Evolutionary conservation across 2,797 vertebrate genomes (phyloP).

Genomic region (Pseudomugil gertrudae): DNA sequence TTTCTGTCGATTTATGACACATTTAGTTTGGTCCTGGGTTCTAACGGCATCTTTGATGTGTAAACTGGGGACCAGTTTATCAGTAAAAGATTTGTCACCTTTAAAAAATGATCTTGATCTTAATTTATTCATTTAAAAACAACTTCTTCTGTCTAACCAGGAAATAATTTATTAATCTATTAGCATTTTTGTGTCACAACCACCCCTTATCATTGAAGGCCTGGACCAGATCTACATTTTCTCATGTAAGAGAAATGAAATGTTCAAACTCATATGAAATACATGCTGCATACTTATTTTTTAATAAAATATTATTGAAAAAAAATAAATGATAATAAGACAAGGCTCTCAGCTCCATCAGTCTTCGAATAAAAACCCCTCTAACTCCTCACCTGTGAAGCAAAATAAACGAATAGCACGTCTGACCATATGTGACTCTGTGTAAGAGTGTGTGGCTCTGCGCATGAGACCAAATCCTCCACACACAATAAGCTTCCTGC

Average conservation of each 20-base stretch:
- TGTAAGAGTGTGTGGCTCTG: conserved; percentile 37
- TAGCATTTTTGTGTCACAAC: not conserved
- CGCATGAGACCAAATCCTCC: conserved; percentile 64
- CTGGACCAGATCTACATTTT: not conserved
- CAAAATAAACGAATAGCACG: not conserved
- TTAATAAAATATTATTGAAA: too few relatives aligned
- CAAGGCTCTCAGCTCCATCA: too few relatives aligned
- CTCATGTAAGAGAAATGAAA: not conserved
- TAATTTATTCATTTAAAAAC: too few relatives aligned
- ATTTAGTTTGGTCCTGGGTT: too few relatives aligned
- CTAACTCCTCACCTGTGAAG: not conserved
- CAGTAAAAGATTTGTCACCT: too few relatives aligned
- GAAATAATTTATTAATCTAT: not conserved
- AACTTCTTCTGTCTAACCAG: not conserved
- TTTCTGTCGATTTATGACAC: too few relatives aligned
- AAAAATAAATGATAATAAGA: too few relatives aligned
- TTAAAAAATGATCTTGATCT: too few relatives aligned
- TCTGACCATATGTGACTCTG: conserved; percentile 11
- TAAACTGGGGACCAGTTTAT: too few relatives aligned
- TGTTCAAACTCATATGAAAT: not conserved
- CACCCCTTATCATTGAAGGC: not conserved
- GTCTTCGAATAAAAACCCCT: not conserved
- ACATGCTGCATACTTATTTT: not conserved
- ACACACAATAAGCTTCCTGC: conserved; percentile 66
- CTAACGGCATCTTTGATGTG: too few relatives aligned